phyloP scores from a whole-genome alignment of 2,113 vertebrate species.

The Clarias macrocephalus region DNA sequence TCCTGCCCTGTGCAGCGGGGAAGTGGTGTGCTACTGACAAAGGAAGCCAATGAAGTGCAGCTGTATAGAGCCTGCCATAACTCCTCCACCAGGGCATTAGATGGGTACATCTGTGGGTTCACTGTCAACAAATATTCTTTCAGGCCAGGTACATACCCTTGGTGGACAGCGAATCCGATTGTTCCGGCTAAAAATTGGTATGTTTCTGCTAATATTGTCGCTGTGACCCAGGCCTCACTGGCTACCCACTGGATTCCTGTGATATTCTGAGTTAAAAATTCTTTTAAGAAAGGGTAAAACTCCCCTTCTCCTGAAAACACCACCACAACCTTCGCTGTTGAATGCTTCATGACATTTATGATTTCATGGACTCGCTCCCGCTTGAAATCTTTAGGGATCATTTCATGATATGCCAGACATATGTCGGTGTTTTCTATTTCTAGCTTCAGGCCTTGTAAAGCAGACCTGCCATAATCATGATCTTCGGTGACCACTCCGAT shows the following conservation, averaged over 20 bases:
- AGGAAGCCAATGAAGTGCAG: constrained; percentile 48
- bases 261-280: constrained; percentile 71
- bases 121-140: constrained; percentile 66
- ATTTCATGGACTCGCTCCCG: constrained; percentile 57
- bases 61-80: constrained; percentile 60
- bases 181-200: constrained; percentile 71
- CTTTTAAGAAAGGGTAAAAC: constrained; percentile 72
- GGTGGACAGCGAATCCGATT: constrained; percentile 72
- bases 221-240: constrained; percentile 77
- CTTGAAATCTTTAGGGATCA: constrained; percentile 60
- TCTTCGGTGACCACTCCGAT: constrained; percentile 59
- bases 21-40: not conserved
- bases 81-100: constrained; percentile 64
- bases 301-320: constrained; percentile 73
- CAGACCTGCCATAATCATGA: constrained; percentile 62
- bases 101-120: constrained; percentile 64
- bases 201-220: constrained; percentile 68
- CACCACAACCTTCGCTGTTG: constrained; percentile 71
- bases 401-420: constrained; percentile 62
- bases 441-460: constrained; percentile 54
- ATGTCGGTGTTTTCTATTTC: constrained; percentile 56
- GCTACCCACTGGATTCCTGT: constrained; percentile 78
- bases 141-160: constrained; percentile 64
- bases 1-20: constrained; percentile 60
- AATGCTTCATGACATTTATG: constrained; percentile 69